phyloP scores from a whole-genome alignment of 2,888 invertebrate species.

The Urechis unicinctus region DNA sequence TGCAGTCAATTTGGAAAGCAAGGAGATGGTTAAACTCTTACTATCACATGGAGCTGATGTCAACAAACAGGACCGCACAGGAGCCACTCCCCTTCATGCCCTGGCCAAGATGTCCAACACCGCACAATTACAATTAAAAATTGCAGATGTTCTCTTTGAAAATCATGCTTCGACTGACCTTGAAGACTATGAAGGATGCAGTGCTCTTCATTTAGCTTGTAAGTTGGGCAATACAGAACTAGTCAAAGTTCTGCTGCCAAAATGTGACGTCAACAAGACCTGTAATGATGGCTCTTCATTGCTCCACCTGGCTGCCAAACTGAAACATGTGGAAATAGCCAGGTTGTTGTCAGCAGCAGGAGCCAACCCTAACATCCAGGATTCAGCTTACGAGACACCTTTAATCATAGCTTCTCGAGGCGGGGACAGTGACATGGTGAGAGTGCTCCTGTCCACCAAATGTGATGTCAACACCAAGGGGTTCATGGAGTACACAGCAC shows the following conservation, averaged over 20 bases:
- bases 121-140: not conserved
- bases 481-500: not conserved
- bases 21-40: too few relatives aligned
- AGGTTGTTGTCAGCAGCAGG: not conserved
- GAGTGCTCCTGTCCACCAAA: not conserved
- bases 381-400: not conserved
- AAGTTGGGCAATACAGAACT: not conserved
- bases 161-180: not conserved
- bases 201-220: not conserved
- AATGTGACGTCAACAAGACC: not conserved
- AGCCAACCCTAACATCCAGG: not conserved
- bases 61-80: not conserved
- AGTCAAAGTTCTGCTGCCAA: not conserved
- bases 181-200: not conserved
- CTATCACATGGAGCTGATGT: not conserved
- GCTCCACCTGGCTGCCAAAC: not conserved
- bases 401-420: not conserved
- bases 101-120: not conserved
- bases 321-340: not conserved
- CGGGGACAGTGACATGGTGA: not conserved
- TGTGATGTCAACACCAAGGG: not conserved
- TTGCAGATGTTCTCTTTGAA: not conserved
- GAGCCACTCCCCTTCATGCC: not conserved
- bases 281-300: not conserved
- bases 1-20: too few relatives aligned